Evolutionary conservation across 92 coral and sea anemone species (phyloP).

Genomic region (Anthopleura xanthogrammica): DNA sequence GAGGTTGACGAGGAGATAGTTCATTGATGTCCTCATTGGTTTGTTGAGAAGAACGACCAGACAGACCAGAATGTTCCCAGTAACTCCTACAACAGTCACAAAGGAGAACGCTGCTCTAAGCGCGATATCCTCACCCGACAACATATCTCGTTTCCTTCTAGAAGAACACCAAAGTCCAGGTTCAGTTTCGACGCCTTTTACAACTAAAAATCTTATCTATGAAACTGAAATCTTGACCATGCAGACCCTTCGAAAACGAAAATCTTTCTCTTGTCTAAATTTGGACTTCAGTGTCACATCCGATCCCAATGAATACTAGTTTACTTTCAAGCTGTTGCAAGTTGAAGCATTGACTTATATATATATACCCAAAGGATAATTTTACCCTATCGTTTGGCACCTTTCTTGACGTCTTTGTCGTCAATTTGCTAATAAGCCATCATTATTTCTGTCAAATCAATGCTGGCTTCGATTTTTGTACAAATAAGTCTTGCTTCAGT

Average conservation of each 20-base stretch:
- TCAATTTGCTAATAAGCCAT: background rate
- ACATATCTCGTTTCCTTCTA: background rate
- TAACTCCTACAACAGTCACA: constrained; percentile 26
- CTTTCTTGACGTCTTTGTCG: background rate
- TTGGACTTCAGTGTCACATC: background rate
- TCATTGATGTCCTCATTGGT: constrained; percentile 56
- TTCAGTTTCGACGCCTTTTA: background rate
- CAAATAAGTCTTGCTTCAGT: background rate
- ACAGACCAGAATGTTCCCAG: constrained; percentile 49
- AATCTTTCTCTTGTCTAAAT: background rate
- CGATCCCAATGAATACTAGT: background rate
- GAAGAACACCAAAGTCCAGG: background rate
- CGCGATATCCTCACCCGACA: constrained; percentile 17
- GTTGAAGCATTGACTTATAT: background rate
- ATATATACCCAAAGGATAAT: background rate
- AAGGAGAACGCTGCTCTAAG: constrained; percentile 31
- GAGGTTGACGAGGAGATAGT: constrained; percentile 53
- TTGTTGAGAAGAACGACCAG: constrained; percentile 36
- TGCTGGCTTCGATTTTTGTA: background rate
- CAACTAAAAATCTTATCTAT: background rate
- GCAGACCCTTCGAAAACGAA: background rate
- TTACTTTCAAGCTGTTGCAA: background rate
- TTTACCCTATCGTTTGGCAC: background rate
- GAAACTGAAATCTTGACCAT: background rate
- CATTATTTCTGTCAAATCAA: background rate